These are phyloP conservation scores for Caenorhabditis remanei DNA, from an alignment of 1,140 invertebrate species.

Conservation along the genomic window DNA sequence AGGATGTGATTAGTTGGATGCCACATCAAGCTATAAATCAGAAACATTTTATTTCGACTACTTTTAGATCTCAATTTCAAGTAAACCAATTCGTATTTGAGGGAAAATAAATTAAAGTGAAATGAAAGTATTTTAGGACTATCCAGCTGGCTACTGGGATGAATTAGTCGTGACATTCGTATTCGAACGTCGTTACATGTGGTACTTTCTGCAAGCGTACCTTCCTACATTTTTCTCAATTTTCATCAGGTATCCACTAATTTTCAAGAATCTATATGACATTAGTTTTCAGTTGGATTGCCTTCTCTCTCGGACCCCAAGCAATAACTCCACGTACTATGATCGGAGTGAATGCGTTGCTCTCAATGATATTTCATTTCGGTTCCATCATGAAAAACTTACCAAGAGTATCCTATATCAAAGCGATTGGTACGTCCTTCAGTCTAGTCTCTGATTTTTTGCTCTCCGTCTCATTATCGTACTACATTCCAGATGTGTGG, in stretches of 20 bases:
- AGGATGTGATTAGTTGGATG: too few species aligned
- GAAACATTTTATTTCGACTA: too few species aligned
- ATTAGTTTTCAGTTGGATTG: slow-evolving; percentile 70
- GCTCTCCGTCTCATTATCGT: not conserved
- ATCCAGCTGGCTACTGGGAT: slow-evolving; percentile 75
- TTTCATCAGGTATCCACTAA: slow-evolving; percentile 69
- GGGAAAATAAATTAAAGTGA: not conserved
- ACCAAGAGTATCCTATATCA: slow-evolving; percentile 72
- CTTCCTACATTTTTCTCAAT: slow-evolving; percentile 76
- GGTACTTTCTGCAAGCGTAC: slow-evolving; percentile 77
- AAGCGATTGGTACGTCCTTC: slow-evolving; percentile 68
- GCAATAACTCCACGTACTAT: slow-evolving; percentile 77
- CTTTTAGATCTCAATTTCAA: too few species aligned
- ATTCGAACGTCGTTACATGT: slow-evolving; percentile 72
- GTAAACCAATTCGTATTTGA: too few species aligned
- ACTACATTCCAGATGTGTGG: slow-evolving; percentile 70
- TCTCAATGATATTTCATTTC: slow-evolving; percentile 77
- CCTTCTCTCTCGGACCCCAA: slow-evolving; percentile 73
- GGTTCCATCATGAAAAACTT: slow-evolving; percentile 76
- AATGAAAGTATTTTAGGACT: slow-evolving; percentile 65
- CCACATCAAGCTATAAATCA: too few species aligned
- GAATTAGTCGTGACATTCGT: slow-evolving; percentile 74
- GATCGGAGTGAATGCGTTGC: slow-evolving; percentile 74
- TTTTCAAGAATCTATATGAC: not conserved
- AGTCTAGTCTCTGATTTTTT: not conserved